Evolutionary conservation across 64 coral and sea anemone genomes (phyloP).

Genomic region (Platygyra sinensis): DNA sequence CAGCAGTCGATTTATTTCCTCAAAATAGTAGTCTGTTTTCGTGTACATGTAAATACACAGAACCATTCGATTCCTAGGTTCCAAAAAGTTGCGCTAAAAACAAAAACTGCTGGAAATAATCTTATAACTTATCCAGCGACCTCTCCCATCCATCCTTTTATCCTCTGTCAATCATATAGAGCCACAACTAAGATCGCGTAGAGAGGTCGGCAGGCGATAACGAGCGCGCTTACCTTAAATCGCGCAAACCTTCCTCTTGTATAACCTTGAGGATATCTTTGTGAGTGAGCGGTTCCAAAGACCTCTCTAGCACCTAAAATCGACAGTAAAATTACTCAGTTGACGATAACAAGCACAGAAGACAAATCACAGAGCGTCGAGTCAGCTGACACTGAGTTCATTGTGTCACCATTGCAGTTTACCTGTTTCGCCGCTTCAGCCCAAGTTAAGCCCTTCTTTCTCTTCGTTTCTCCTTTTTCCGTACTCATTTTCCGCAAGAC

Average conservation of each 20-base stretch:
- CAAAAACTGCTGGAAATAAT: too few species aligned
- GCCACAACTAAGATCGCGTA: neutral
- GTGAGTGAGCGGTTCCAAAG: slow-evolving; percentile 71
- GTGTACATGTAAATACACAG: too few species aligned
- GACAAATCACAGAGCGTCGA: neutral
- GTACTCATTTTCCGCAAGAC: slow-evolving; percentile 51
- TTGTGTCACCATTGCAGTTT: slow-evolving; percentile 28
- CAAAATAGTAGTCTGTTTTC: too few species aligned
- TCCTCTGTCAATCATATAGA: slow-evolving; percentile 11
- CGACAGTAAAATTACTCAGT: neutral
- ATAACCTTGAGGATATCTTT: slow-evolving; percentile 93
- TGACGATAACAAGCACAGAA: neutral
- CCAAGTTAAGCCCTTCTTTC: slow-evolving; percentile 77
- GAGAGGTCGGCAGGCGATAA: neutral
- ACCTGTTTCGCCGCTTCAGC: slow-evolving; percentile 73
- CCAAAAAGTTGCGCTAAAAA: too few species aligned
- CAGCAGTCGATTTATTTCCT: too few species aligned
- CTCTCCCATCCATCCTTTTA: neutral
- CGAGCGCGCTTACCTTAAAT: slow-evolving; percentile 69
- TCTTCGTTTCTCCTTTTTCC: slow-evolving; percentile 62
- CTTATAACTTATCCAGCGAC: neutral
- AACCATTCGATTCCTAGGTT: too few species aligned
- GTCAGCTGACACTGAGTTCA: slow-evolving; percentile 26
- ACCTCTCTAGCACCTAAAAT: slow-evolving; percentile 76
- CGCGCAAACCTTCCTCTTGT: slow-evolving; percentile 83